Base-by-base conservation (phyloP, 1,140 invertebrate species). In the Drosophila paulistorum region DNA sequence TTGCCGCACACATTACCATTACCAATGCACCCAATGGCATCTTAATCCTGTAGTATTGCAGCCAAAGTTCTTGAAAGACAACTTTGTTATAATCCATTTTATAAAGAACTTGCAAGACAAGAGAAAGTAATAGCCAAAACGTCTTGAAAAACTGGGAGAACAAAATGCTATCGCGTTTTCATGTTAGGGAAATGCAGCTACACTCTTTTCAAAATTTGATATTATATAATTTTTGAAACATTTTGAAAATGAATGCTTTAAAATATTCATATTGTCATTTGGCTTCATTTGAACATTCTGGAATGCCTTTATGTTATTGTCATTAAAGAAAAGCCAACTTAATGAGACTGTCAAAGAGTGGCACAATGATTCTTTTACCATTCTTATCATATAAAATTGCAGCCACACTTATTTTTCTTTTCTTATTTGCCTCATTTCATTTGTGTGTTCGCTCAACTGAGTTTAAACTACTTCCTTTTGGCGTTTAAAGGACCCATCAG, bases 401-500 rank as follows among this genome's bases (percentile, higher is more conserved):
- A 51, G 45, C 20, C 45, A 51, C 20, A 51, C 45, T 51, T 51
- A 51, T 51, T 51, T 37, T 37, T 23, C 10, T 10, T 23, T 51
- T 51, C 20, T 3, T 10, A 10, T 48, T 23, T 51, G 45, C 45
- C 45, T 51, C 45, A 23, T 51, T 51, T 51, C 45, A 23, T 51
- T 51, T 23, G 14, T 23, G 17, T 39, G 45, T 23, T 51, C 45
- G 17, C 45, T 51, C 20, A 51, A 51, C 45, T 11, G 45, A 51
- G 45, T 51, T 51, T 51, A 51, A 51, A 51, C 14, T 59, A 35
- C 26, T 11, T 35, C 30, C 65, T 54, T 11, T 14, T 9, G 54
- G 14, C 57, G 14, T 23, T 35, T 23, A 63, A 35, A 26, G 45
- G 13, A 48, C 33, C 61, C 62, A 39, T 57, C 69, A 60, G 63